Evolutionary conservation across 2,888 invertebrate genomes (phyloP).

Genomic region (Polia nebulosa): DNA sequence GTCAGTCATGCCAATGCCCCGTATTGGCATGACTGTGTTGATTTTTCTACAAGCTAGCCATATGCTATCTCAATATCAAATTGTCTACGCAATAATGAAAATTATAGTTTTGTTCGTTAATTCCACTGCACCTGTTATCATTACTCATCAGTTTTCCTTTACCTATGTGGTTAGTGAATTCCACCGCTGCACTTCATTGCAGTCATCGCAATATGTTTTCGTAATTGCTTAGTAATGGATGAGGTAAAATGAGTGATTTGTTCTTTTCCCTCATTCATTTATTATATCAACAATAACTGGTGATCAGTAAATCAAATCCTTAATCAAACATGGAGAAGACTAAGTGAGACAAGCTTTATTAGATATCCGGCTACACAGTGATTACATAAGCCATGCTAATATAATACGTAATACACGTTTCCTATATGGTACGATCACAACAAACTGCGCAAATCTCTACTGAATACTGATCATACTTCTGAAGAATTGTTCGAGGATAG

Average conservation of each 20-base stretch:
- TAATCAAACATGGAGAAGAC: constrained; percentile 19
- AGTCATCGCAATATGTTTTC: neutral
- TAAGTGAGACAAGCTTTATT: constrained; percentile 17
- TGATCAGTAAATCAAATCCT: constrained; percentile 16
- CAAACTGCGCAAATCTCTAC: constrained; percentile 47
- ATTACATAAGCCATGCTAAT: constrained; percentile 66
- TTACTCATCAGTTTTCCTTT: constrained; percentile 10
- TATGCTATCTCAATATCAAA: neutral
- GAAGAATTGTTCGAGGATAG: neutral
- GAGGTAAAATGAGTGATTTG: neutral
- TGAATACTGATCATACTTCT: constrained; percentile 28
- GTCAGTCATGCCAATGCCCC: no score
- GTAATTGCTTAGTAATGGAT: neutral
- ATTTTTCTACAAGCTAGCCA: neutral
- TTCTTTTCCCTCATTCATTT: constrained; percentile 11
- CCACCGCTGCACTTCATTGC: constrained; percentile 2
- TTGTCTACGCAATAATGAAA: neutral
- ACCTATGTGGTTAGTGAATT: neutral
- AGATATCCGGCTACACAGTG: constrained; percentile 50
- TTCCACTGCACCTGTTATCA: neutral
- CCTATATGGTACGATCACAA: constrained; percentile 22
- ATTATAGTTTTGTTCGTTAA: neutral
- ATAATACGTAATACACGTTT: constrained; percentile 51
- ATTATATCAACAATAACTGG: neutral
- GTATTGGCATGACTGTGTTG: neutral